These are phyloP conservation scores for Forbesichthys agassizii DNA, from an alignment of 2,113 vertebrate species.

Conservation along the genomic window DNA sequence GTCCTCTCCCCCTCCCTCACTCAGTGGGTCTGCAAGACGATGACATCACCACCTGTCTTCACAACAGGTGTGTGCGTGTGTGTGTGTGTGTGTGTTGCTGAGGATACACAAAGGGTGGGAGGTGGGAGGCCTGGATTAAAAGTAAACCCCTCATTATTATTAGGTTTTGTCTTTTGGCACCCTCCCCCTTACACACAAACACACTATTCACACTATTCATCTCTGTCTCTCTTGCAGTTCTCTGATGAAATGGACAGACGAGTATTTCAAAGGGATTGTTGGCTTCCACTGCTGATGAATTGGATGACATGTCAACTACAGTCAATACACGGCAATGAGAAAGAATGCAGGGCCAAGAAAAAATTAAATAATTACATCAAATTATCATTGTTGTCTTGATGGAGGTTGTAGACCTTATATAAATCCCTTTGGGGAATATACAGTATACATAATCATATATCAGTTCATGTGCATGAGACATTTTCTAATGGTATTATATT, in stretches of 20 bases:
- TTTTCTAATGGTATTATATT: no score
- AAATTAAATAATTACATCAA: no score
- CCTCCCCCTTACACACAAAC: not conserved
- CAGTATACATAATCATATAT: no score
- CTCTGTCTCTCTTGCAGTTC: not conserved
- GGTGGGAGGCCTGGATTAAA: slow-evolving; percentile 20
- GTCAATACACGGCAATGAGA: slow-evolving; percentile 35
- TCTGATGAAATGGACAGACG: not conserved
- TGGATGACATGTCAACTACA: slow-evolving; percentile 42
- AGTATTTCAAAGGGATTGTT: not conserved
- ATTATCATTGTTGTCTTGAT: no score
- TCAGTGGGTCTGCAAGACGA: not conserved
- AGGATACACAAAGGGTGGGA: slow-evolving; percentile 32
- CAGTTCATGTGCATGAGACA: no score
- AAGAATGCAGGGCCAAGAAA: slow-evolving; percentile 2
- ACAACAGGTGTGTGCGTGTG: slow-evolving; percentile 52
- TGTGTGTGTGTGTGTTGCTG: slow-evolving; percentile 39
- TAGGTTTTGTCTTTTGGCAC: slow-evolving; percentile 12
- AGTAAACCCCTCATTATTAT: slow-evolving; percentile 18
- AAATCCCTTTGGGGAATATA: no score
- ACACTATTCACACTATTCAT: not conserved
- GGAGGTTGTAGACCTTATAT: no score
- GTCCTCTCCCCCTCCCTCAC: not conserved
- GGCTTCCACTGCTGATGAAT: slow-evolving; percentile 42
- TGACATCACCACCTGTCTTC: slow-evolving; percentile 29